Base-by-base conservation (phyloP, 2,888 invertebrate species). In the Pammene aurita region DNA sequence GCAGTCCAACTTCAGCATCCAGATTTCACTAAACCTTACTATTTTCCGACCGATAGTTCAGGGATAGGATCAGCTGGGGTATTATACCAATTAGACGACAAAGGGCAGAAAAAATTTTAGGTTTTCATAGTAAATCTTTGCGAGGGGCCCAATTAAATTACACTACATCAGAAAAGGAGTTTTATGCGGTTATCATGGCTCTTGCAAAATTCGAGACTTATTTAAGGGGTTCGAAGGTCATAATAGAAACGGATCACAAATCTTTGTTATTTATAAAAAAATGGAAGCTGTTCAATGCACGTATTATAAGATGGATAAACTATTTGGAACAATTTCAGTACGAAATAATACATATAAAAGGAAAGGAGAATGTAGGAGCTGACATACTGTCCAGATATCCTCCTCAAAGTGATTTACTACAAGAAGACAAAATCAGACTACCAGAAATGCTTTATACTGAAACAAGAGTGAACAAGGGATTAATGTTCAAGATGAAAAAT, bases 231-330 rank as follows among this genome's bases (percentile, higher is more conserved):
- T 10, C 46, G 0, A 34, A 61, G 7, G 72, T 82, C 11, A 67
- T 73, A 0, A 71, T 81, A 0, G 60, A 75, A 14, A 79, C 76
- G 0, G 82, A 81, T 11, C 48, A 50, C 5, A 50, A 50, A 11
- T 13, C 48, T 10, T 10, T 50, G 1, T 10, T 50, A 13, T 82
- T 78, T 66, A 52, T 82, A 6, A 71, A 72, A n/a, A 72, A 68
- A 0, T 80, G 81, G 38, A 65, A 74, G 7, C 70, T 78, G 35
- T 71, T 74, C 5, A 74, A 68, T 26, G 67, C 75, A 0, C 70
- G 80, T 0, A 56, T 82, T 0, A 72, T 72, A 1, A 60, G 77
- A 0, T 82, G 80, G 79, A 69, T 73, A 18, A 50, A 16, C 5
- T 50, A 18, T 18, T 10, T 50, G 7, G 48, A 50, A 18, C 48